Conservation (phyloP, 2,888 invertebrate genomes). For the Epinotia nisella region DNA sequence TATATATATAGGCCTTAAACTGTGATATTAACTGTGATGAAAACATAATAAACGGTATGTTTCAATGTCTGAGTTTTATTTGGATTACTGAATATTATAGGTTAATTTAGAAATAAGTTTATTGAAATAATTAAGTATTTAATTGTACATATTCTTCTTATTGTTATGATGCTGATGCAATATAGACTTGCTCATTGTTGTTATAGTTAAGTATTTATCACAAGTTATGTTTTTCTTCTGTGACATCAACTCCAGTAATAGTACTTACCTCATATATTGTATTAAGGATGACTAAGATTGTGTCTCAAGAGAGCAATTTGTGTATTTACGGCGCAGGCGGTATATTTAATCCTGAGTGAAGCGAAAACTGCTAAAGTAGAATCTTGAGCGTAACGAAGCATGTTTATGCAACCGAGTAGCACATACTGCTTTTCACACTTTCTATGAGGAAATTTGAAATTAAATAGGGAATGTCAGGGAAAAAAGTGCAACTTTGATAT, state of each 20-base stretch:
- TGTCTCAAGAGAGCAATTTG: no score
- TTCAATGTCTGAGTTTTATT: conserved; percentile 10
- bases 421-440: no score
- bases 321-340: no score
- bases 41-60: conserved; percentile 7
- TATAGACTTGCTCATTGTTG: not conserved
- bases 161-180: not conserved
- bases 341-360: no score
- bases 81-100: not conserved
- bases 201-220: not conserved
- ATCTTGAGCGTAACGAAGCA: no score
- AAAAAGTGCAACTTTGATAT: no score
- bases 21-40: conserved; percentile 26
- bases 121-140: not conserved
- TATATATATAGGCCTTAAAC: not conserved
- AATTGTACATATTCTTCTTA: not conserved
- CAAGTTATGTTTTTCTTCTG: not conserved
- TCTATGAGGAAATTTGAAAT: no score
- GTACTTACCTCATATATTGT: no score
- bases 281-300: no score
- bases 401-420: no score
- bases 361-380: no score
- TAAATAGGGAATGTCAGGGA: no score
- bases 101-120: not conserved
- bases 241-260: not conserved